Conservation (phyloP, 2,888 invertebrate species). For the Orchesellides sinensis region DNA sequence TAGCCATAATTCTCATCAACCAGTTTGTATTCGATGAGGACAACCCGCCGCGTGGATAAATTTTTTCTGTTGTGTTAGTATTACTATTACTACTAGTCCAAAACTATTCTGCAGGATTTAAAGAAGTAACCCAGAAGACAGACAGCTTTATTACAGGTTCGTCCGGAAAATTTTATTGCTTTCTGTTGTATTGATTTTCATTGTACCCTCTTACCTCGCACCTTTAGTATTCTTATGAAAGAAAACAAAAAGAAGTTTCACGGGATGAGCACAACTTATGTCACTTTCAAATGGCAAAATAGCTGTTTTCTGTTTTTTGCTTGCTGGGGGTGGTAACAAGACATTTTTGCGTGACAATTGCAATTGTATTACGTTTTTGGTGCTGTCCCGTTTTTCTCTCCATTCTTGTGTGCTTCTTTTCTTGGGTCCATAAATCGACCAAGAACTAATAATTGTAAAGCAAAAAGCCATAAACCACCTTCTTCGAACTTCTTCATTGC, state of each 20-base stretch:
- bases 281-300: slow-evolving; percentile 22
- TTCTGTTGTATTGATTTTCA: background rate
- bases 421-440: slow-evolving; percentile 48
- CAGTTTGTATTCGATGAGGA: slow-evolving; percentile 52
- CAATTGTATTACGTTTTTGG: slow-evolving; percentile 21
- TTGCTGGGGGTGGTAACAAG: slow-evolving; percentile 48
- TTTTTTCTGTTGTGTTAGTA: slow-evolving; percentile 1
- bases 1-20: slow-evolving; percentile 36
- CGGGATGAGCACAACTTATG: background rate
- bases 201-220: slow-evolving; percentile 1
- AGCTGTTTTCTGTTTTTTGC: slow-evolving; percentile 18
- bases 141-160: slow-evolving; percentile 59
- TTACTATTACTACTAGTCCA: background rate
- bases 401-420: slow-evolving; percentile 9
- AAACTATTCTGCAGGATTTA: background rate
- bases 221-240: too few relatives aligned
- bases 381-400: slow-evolving; percentile 46
- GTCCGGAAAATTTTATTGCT: slow-evolving; percentile 35
- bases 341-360: slow-evolving; percentile 21
- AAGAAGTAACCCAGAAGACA: slow-evolving; percentile 17
- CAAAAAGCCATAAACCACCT: slow-evolving; percentile 46
- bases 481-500: slow-evolving; percentile 21
- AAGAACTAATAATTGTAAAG: slow-evolving; percentile 45
- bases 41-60: slow-evolving; percentile 58
- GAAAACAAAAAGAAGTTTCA: too few relatives aligned